These are phyloP conservation scores for Mesitornis unicolor DNA, from an alignment of 2,113 vertebrate species.

Conservation along the genomic window DNA sequence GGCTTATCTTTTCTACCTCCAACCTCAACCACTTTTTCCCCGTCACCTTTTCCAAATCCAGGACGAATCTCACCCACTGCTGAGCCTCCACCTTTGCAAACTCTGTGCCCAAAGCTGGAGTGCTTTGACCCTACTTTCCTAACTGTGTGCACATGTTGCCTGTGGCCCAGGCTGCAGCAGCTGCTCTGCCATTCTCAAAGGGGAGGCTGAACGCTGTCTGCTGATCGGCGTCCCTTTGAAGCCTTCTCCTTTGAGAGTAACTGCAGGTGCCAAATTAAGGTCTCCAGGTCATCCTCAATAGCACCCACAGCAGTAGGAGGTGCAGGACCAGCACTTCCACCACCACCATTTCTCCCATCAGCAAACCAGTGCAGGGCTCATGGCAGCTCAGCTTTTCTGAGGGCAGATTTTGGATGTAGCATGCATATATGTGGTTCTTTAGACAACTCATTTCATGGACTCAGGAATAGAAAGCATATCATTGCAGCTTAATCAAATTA, in stretches of 20 bases:
- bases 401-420: not conserved
- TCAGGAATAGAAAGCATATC: conserved; percentile 27
- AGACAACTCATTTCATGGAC: not conserved
- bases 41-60: not conserved
- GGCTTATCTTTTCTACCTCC: not conserved
- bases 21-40: not conserved
- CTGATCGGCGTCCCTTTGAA: not conserved
- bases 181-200: not conserved
- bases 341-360: not conserved
- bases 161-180: not conserved
- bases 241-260: not conserved
- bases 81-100: not conserved
- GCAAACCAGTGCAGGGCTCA: not conserved
- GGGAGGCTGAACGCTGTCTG: not conserved
- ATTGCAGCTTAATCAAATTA: conserved; percentile 62
- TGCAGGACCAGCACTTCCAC: not conserved
- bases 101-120: not conserved
- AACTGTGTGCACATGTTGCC: rapidly evolving
- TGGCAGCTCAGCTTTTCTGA: not conserved
- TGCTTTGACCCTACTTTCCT: not conserved
- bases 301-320: not conserved
- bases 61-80: not conserved
- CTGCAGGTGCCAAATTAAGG: not conserved
- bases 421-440: not conserved
- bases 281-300: not conserved